Evolutionary conservation across 2,113 vertebrate species (phyloP).

Genomic region (Solea senegalensis): DNA sequence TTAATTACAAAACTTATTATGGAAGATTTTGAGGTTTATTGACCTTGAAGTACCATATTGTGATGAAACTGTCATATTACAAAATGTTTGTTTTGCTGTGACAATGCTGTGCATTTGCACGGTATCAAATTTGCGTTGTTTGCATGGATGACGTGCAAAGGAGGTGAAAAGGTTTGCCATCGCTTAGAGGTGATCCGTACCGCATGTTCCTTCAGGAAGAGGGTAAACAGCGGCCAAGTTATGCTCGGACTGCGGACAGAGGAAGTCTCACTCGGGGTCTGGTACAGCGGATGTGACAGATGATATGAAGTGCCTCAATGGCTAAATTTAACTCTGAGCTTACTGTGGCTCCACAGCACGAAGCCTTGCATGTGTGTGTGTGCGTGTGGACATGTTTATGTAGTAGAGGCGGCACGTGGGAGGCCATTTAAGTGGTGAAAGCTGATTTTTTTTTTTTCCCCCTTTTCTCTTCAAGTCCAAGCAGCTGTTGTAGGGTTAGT

Average conservation of each 20-base stretch:
- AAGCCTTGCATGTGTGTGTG: conserved; percentile 17
- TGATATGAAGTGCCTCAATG: conserved; percentile 66
- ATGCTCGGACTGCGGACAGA: conserved; percentile 71
- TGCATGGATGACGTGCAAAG: not conserved
- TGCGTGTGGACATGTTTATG: conserved; percentile 54
- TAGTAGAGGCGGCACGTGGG: conserved; percentile 51
- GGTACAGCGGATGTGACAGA: conserved; percentile 75
- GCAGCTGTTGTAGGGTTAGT: conserved; percentile 60
- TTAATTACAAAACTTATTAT: too few species aligned
- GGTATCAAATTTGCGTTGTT: not conserved
- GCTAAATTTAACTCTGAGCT: conserved; percentile 80
- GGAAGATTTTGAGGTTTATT: too few species aligned
- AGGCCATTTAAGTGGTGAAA: conserved; percentile 57
- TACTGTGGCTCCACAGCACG: conserved; percentile 59
- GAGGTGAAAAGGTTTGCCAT: conserved; percentile 7
- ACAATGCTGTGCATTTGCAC: not conserved
- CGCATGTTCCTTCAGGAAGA: conserved; percentile 42
- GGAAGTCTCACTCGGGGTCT: conserved; percentile 75
- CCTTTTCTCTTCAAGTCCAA: conserved; percentile 52
- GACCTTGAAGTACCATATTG: too few species aligned
- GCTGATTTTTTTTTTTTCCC: conserved; percentile 40
- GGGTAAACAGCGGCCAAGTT: conserved; percentile 72
- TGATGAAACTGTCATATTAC: too few species aligned
- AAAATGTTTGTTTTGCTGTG: too few species aligned
- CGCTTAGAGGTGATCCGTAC: conserved; percentile 19